These are phyloP conservation scores for Caenorhabditis sp. DNA, from an alignment of 2,888 invertebrate species.

Conservation along the genomic window DNA sequence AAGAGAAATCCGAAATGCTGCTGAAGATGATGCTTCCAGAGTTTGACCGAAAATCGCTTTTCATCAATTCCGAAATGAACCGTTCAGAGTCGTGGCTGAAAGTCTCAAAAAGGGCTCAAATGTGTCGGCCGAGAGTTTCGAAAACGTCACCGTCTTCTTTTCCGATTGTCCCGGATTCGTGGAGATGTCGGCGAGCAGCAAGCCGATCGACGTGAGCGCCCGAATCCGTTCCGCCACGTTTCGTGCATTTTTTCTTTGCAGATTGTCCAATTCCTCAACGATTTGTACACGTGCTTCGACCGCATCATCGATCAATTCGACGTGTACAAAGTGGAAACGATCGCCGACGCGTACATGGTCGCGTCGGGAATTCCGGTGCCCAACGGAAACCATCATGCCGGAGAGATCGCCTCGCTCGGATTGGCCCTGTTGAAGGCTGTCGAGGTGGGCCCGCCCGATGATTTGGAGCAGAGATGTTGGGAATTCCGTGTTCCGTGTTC, in stretches of 20 bases:
- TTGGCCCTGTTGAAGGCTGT: constrained; percentile 73
- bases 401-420: constrained; percentile 72
- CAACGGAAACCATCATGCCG: constrained; percentile 67
- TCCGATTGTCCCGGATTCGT: constrained; percentile 68
- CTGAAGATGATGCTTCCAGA: constrained; percentile 68
- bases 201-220: constrained; percentile 57
- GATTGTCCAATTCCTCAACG: constrained; percentile 78
- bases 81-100: constrained; percentile 62
- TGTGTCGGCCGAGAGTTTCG: constrained; percentile 63
- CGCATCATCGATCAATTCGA: constrained; percentile 65
- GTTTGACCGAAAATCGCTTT: constrained; percentile 18
- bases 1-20: constrained; percentile 91
- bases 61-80: background rate
- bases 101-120: constrained; percentile 59
- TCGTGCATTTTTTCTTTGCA: constrained; percentile 80
- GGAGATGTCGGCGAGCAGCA: constrained; percentile 55
- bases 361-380: constrained; percentile 64
- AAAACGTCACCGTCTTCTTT: constrained; percentile 62
- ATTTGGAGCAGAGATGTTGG: no score
- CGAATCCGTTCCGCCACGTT: background rate
- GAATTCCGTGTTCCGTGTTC: no score
- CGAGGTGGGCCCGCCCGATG: no score
- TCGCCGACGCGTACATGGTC: constrained; percentile 69
- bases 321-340: constrained; percentile 72
- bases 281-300: constrained; percentile 68